phyloP scores from a whole-genome alignment of 2,888 invertebrate genomes.

The Hoplodrina ambigua region DNA sequence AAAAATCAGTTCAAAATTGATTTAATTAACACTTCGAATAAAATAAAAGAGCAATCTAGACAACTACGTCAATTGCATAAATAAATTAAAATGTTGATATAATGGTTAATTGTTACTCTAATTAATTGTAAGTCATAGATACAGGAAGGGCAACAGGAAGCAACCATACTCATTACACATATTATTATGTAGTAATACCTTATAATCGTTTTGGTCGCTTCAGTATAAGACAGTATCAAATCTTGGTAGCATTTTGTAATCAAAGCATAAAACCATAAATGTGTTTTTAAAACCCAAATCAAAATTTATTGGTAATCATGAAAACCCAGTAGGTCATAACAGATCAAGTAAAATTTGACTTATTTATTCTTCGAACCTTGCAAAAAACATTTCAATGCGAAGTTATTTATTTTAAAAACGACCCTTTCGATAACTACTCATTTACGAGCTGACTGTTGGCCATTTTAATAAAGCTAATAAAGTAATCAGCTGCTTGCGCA shows the following conservation, averaged over 20 bases:
- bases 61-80: neutral
- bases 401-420: neutral
- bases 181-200: neutral
- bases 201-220: neutral
- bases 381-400: conserved; percentile 5
- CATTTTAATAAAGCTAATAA: conserved; percentile 4
- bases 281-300: neutral
- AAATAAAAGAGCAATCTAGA: neutral
- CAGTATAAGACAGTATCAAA: neutral
- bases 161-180: neutral
- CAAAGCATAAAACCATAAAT: no score
- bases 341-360: conserved; percentile 3
- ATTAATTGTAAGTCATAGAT: neutral
- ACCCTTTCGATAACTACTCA: conserved; percentile 2
- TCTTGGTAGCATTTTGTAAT: neutral
- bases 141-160: neutral
- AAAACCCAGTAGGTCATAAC: conserved; percentile 6
- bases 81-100: neutral
- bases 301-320: neutral
- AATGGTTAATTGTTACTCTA: neutral
- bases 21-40: neutral
- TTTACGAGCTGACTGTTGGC: neutral
- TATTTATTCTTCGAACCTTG: conserved; percentile 7
- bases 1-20: no score
- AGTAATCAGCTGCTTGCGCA: neutral